phyloP scores from a whole-genome alignment of 2,113 vertebrate species.

The Cygnus atratus region DNA sequence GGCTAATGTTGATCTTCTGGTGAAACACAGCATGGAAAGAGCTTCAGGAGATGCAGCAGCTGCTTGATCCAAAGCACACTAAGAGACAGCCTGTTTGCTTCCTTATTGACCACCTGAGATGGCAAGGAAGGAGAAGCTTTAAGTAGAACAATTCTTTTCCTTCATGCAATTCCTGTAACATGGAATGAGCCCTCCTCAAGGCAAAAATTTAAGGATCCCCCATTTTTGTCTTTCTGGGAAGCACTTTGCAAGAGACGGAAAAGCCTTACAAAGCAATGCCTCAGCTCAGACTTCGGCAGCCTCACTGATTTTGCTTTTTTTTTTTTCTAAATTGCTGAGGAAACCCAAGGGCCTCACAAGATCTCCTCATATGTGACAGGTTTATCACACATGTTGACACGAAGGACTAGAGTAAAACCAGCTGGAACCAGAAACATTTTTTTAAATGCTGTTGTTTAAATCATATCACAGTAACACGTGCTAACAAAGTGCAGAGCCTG shows the following conservation, averaged over 20 bases:
- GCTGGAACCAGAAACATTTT: background rate
- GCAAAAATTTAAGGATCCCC: background rate
- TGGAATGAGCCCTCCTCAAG: background rate
- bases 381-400: background rate
- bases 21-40: background rate
- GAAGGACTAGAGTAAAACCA: background rate
- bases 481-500: constrained; percentile 3
- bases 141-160: background rate
- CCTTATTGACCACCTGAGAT: background rate
- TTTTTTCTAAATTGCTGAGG: background rate
- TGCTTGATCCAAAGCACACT: background rate
- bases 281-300: background rate
- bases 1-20: background rate
- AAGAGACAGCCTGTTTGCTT: background rate
- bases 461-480: background rate
- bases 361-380: background rate
- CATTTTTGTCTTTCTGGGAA: background rate
- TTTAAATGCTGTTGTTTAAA: background rate
- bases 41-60: background rate
- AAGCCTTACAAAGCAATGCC: background rate
- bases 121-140: background rate
- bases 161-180: background rate
- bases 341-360: background rate
- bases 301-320: background rate
- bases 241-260: background rate